Evolutionary conservation across 2,113 vertebrate species (phyloP).

Genomic region (Murina feae): DNA sequence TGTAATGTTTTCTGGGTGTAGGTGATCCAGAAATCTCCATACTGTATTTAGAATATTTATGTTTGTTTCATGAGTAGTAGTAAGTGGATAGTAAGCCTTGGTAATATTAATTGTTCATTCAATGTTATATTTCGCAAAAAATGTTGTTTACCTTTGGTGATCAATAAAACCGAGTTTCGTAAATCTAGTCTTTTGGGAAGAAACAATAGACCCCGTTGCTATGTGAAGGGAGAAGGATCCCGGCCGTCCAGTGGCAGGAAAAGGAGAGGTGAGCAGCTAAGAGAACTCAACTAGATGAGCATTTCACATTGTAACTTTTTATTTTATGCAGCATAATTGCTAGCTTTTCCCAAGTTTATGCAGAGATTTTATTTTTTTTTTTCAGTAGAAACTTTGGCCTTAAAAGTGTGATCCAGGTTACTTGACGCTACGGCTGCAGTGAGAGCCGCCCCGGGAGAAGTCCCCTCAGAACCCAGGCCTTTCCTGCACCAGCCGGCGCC

Average conservation of each 20-base stretch:
- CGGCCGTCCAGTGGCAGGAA: rapidly evolving
- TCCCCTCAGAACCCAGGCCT: no score
- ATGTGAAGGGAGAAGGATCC: background rate
- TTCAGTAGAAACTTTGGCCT: background rate
- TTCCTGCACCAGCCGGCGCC: background rate
- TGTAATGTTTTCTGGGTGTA: background rate
- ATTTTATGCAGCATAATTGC: background rate
- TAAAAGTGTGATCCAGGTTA: background rate
- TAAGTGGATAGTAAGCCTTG: background rate
- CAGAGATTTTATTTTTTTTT: background rate
- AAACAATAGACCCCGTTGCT: background rate
- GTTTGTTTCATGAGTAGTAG: background rate
- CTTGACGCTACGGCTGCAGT: background rate
- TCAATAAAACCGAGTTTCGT: background rate
- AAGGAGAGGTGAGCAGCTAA: background rate
- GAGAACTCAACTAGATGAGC: background rate
- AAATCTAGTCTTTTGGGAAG: background rate
- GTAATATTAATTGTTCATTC: background rate
- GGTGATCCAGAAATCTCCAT: background rate
- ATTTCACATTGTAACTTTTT: background rate
- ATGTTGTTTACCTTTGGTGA: background rate
- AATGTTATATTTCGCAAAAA: background rate
- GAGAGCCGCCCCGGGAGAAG: background rate
- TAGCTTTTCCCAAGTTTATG: background rate
- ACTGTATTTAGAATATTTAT: background rate